Evolutionary conservation across 2,888 invertebrate species (phyloP), one percentile per base, ranked within the genome.

Genomic region (Brachyptera risi): DNA sequence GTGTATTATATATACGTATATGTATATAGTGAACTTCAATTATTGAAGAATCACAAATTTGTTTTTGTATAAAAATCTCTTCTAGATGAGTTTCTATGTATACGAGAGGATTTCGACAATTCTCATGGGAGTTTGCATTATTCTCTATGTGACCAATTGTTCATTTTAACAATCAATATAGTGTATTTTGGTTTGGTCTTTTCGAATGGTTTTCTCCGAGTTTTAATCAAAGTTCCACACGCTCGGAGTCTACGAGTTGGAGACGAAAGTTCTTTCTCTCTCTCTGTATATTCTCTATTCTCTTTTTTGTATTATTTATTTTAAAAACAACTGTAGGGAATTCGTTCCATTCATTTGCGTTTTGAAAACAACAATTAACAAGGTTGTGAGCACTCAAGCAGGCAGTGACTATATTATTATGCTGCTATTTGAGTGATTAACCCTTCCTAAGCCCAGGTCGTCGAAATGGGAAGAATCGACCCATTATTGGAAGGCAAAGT

Each of bases 361-460:
- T 63, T 60, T 50, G 57, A 59, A 63, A 60, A 63, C 59, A 62
- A 62, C 63, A 63, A 63, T 63, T 57, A 62, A 50, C 60, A 63
- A 59, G 51, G n/a, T n/a, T 31, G 42, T 38, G 56, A 37, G 50
- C 47, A 59, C 54, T 54, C 54, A 35, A 54, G 54, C 37, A 31
- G 17, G 21, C 23, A 54, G 19, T 37, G 35, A 47, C 23, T 23
- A 11, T 47, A 47, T 47, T 54, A 15, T 42, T 58, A 24, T 42
- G 44, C 60, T 61, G 63, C 61, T 61, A 63, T 63, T 63, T 63
- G 61, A 58, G 63, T 63, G 63, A 63, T 63, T 63, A 63, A 63
- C 63, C 63, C n/a, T n/a, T n/a, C n/a, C n/a, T n/a, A n/a, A n/a
- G n/a, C n/a, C n/a, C n/a, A n/a, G n/a, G n/a, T n/a, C n/a, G n/a